phyloP scores from a whole-genome alignment of 2,113 vertebrate genomes.

The Leucosticte australis region DNA sequence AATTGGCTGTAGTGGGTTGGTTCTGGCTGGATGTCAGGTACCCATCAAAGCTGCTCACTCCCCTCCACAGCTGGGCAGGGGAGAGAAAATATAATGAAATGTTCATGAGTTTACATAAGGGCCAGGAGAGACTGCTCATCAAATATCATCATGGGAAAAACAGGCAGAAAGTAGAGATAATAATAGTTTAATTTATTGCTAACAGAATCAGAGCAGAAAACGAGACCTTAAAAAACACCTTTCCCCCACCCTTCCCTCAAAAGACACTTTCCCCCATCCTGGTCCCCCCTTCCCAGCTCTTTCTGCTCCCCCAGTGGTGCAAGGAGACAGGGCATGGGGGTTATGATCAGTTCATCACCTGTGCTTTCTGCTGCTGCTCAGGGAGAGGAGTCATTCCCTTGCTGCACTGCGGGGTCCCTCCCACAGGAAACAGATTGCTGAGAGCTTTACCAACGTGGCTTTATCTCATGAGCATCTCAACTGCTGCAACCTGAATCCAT shows the following conservation, averaged over 20 bases:
- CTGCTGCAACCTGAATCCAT: background rate
- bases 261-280: background rate
- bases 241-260: no score
- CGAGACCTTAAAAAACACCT: background rate
- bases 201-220: background rate
- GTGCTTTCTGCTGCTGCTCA: background rate
- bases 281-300: background rate
- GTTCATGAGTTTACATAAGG: background rate
- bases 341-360: background rate
- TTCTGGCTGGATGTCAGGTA: background rate
- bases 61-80: background rate
- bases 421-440: background rate
- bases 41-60: background rate
- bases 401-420: background rate
- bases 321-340: background rate
- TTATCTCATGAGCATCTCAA: background rate
- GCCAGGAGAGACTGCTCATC: background rate
- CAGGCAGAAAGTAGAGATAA: background rate
- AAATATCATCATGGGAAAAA: background rate
- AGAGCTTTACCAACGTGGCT: fast-evolving
- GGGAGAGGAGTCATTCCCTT: no score
- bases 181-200: background rate
- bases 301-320: background rate
- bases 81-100: background rate
- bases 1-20: background rate